Conservation (phyloP, 1,140 invertebrate species). For the Bombyx mandarina region DNA sequence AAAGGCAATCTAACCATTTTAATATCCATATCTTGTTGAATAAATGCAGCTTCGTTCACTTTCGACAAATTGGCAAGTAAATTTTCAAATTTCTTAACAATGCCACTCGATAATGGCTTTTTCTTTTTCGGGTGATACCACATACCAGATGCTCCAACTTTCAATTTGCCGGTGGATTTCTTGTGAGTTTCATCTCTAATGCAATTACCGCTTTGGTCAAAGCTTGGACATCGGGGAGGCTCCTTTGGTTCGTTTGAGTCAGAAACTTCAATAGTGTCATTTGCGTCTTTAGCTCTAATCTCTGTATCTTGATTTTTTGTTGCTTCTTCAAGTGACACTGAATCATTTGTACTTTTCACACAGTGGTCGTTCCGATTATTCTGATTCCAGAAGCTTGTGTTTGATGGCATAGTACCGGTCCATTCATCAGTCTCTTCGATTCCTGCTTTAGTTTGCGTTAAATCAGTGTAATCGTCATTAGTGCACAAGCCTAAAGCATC, state of each 20-base stretch:
- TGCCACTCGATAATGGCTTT: constrained; percentile 39
- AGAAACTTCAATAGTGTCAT: constrained; percentile 29
- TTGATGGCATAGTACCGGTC: constrained; percentile 23
- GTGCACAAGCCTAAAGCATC: constrained; percentile 49
- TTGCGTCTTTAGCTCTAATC: constrained; percentile 24
- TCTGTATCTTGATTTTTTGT: constrained; percentile 25
- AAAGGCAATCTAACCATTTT: constrained; percentile 41
- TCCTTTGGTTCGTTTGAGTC: constrained; percentile 31
- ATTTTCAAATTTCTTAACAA: constrained; percentile 55
- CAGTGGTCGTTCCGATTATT: constrained; percentile 20
- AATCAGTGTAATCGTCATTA: constrained; percentile 34
- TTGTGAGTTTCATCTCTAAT: constrained; percentile 52
- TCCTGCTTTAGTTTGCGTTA: constrained; percentile 34
- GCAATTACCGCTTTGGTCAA: constrained; percentile 55
- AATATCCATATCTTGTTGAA: constrained; percentile 63
- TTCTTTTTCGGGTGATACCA: constrained; percentile 67
- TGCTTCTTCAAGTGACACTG: constrained; percentile 25
- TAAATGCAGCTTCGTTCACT: constrained; percentile 49
- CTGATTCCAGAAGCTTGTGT: constrained; percentile 35
- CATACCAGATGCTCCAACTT: constrained; percentile 42
- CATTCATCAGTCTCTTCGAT: constrained; percentile 31
- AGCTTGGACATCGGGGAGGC: constrained; percentile 40
- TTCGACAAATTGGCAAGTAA: constrained; percentile 32
- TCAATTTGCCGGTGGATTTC: constrained; percentile 39
- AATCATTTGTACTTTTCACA: constrained; percentile 25